Base-by-base conservation (phyloP, 2,888 invertebrate species). In the Pammene aurita region DNA sequence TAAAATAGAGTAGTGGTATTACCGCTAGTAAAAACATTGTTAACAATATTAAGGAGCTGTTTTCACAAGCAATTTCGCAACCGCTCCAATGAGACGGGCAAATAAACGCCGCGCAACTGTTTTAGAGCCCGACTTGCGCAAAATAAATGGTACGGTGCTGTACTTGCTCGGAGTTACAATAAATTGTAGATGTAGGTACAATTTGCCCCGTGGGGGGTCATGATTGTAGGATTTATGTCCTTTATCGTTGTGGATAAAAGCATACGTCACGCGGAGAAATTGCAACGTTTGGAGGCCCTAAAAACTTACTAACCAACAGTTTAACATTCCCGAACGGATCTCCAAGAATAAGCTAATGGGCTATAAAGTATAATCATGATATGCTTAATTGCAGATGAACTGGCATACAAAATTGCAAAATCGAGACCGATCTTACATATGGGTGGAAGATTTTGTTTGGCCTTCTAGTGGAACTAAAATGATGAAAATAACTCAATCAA, bases 51-150 rank as follows among this genome's bases (percentile, higher is more conserved):
- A 57, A 68, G 57, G 35, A 58, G 60, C 38, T 63, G 63, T 68
- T 68, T 68, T 57, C 63, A 44, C 63, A 63, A 67, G 63, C 52
- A 68, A 68, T 68, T 68, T 63, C 18, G 63, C 57, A 63, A 68
- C 68, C 63, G 52, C 68, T 34, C 34, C 67, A 63, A 63, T 52
- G 68, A 68, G 63, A 68, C 62, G 52, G 42, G 63, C 68, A 68
- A 68, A 68, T 68, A 68, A 63, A 68, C 56, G 35, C 68, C 68
- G 63, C 63, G 63, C 68, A 63, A 52, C 50, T 34, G 66, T 50
- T 66, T 57, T 68, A 68, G 50, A 57, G 35, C 56, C 16, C 48
- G 62, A 42, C 66, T 26, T 41, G n/a, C 13, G n/a, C 62, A 41
- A 41, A 50, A 62, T 52, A 62, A 61, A 62, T 62, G 62, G 41